Evolutionary conservation across 2,113 vertebrate genomes (phyloP).

Genomic region (Cathartes aura): DNA sequence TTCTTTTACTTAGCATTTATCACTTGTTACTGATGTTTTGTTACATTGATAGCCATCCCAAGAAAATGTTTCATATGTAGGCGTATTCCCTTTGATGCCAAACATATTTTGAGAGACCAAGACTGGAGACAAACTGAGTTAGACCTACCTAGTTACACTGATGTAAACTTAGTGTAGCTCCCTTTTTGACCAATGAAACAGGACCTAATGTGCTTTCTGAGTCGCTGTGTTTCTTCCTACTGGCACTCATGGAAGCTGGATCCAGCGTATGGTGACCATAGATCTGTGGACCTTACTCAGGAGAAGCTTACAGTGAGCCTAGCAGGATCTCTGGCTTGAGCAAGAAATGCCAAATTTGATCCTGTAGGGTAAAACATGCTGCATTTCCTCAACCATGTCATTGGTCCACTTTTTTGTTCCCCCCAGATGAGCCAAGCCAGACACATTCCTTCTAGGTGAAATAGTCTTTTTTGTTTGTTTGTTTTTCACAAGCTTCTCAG

Average conservation of each 20-base stretch:
- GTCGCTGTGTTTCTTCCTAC: neutral
- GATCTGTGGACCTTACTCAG: neutral
- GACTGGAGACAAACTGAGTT: neutral
- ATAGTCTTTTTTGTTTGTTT: neutral
- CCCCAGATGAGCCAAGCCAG: neutral
- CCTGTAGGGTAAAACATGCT: neutral
- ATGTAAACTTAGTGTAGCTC: neutral
- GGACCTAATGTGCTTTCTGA: neutral
- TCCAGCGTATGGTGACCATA: neutral
- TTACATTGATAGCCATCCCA: neutral
- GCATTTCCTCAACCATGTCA: neutral
- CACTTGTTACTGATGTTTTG: constrained; percentile 5
- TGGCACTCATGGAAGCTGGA: neutral
- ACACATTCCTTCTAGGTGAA: neutral
- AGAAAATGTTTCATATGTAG: neutral
- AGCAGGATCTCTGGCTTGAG: neutral
- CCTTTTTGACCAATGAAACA: neutral
- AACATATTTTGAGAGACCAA: neutral
- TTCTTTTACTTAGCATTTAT: neutral
- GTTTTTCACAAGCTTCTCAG: neutral
- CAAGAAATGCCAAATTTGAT: neutral
- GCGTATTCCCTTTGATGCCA: neutral
- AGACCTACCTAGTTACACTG: neutral
- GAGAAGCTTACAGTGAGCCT: neutral
- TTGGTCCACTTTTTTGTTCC: neutral